Base-by-base conservation (phyloP, 2,113 vertebrate genomes). In the Willisornis vidua region DNA sequence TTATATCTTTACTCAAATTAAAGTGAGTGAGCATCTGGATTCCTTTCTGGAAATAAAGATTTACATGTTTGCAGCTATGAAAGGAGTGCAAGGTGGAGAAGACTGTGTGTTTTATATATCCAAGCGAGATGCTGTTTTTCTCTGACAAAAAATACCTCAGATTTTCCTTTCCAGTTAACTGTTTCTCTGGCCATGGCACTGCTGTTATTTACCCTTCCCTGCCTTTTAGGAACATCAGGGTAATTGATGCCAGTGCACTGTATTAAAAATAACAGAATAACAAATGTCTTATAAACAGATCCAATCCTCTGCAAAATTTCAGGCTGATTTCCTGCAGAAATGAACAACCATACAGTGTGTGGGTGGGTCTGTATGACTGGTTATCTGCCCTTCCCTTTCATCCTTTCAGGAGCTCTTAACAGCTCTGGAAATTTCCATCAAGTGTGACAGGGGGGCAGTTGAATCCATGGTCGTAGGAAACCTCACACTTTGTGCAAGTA, bases 41-140 rank as follows among this genome's bases (percentile, higher is more conserved):
- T 76, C 70, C 70, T 82, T 82, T 57, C 79, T 85, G 72, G 67
- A 91, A 87, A 55, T 87, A 93, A 66, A 89, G 26, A 90, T 67
- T 85, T 71, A 85, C n/a, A 74, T 12, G 25, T 65, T 79, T 79
- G 54, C 61, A 2, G 4, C 87, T 61, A 25, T 26, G n/a, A 91
- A 90, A 77, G 71, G 68, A 2, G 0, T 12, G 5, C 43, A 62
- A 86, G 81, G 70, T 80, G 73, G 63, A 88, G 72, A 90, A 66
- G 29, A 54, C 43, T 48, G 28, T 23, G 54, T 49, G 35, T 35
- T 95, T 88, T 70, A 66, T 45, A 11, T 19, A 55, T 19, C 49
- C 54, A 73, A 88, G 43, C 0, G 0, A 88, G 75, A 74, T 3
- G 0, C 20, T 75, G 45, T 8, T 82, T 85, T 79, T 70, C 59